phyloP scores from a whole-genome alignment of 2,888 invertebrate species.

The Drosophila nr. medialis region DNA sequence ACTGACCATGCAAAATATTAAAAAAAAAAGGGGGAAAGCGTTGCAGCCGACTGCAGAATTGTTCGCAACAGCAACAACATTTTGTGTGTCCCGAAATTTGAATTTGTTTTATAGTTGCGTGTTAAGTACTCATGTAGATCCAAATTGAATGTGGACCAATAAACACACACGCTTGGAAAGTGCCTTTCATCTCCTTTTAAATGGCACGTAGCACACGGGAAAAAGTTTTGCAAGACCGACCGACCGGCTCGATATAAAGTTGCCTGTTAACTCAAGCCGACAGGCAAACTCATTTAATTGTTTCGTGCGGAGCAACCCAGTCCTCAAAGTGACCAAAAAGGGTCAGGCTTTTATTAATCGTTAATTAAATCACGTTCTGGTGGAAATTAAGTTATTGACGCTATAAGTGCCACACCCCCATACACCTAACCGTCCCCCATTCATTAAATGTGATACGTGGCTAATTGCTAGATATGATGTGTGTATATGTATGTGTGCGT shows the following conservation, averaged over 20 bases:
- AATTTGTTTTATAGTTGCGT: no score
- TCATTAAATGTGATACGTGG: conserved; percentile 52
- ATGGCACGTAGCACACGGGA: conserved; percentile 20
- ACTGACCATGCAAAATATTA: not conserved
- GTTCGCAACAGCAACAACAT: not conserved
- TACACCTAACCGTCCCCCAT: not conserved
- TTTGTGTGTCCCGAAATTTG: not conserved
- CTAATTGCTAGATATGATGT: conserved; percentile 55
- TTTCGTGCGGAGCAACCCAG: conserved; percentile 21
- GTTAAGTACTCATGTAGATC: not conserved
- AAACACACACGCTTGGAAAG: conserved; percentile 12
- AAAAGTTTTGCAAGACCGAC: conserved; percentile 35
- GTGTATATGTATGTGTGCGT: conserved; percentile 2
- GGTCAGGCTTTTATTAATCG: conserved; percentile 55
- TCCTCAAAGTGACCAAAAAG: not conserved
- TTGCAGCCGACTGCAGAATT: not conserved
- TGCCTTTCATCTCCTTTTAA: conserved; percentile 17
- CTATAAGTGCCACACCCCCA: conserved; percentile 49
- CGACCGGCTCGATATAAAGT: conserved; percentile 39
- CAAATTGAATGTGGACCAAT: conserved; percentile 43
- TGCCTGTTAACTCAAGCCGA: conserved; percentile 35
- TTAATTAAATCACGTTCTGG: conserved; percentile 78
- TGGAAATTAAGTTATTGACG: conserved; percentile 78
- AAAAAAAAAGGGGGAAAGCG: not conserved
- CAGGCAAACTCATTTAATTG: conserved; percentile 74